Percentiles rank a stretch among this genome's conserved stretches.
Conservation (phyloP, 1,140 invertebrate genomes). For the Pemphigus obesinymphae region DNA sequence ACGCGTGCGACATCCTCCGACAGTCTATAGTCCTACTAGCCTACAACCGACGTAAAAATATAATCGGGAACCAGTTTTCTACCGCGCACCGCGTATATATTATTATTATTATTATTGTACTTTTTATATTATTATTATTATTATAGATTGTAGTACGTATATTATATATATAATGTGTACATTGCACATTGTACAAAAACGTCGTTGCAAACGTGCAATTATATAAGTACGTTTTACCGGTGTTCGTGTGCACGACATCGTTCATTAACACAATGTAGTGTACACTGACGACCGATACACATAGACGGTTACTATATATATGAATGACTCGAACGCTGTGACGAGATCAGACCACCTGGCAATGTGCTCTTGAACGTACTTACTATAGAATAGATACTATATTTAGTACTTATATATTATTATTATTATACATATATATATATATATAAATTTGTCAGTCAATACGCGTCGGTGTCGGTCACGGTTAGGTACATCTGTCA, state of each 20-base stretch:
- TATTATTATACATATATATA: no score
- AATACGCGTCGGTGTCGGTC: background rate
- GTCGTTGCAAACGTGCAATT: no score
- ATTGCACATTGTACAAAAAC: background rate
- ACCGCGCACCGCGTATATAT: background rate
- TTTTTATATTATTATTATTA: no score
- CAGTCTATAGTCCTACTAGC: slow-evolving; percentile 11
- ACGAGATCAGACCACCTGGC: slow-evolving; percentile 15
- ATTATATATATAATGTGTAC: background rate
- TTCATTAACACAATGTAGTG: slow-evolving; percentile 5
- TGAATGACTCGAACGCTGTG: background rate
- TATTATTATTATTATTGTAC: no score
- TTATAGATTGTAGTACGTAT: no score
- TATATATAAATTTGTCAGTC: no score
- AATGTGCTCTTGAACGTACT: background rate
- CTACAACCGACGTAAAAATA: background rate
- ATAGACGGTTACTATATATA: background rate
- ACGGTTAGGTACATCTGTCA: background rate
- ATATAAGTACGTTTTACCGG: background rate
- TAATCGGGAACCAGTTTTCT: background rate
- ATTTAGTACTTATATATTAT: no score
- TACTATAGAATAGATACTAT: no score
- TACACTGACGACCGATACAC: background rate
- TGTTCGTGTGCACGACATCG: background rate
- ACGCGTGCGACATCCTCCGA: background rate